Conservation (phyloP, 2,113 vertebrate genomes). For the Plectropomus leopardus region DNA sequence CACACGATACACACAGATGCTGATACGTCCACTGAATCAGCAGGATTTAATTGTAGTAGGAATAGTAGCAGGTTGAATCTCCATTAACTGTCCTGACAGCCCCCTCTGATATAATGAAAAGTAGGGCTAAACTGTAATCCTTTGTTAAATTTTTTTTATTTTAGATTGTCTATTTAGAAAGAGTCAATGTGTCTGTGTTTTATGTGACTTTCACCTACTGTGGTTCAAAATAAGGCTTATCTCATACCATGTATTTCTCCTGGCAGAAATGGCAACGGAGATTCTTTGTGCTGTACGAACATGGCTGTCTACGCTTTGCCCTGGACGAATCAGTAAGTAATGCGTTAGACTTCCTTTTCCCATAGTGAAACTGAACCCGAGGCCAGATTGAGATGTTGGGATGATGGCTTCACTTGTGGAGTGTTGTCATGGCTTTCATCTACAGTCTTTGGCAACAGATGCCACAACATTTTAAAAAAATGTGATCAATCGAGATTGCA, state of each 20-base stretch:
- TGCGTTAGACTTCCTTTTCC: background rate
- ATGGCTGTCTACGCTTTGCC: constrained; percentile 88
- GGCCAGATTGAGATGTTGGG: no score
- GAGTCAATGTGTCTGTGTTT: background rate
- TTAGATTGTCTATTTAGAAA: background rate
- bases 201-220: background rate
- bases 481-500: no score
- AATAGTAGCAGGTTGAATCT: background rate
- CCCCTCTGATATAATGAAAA: background rate
- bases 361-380: background rate
- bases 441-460: no score
- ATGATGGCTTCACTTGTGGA: no score
- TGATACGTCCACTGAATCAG: background rate
- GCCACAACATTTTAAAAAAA: no score
- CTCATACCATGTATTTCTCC: constrained; percentile 16
- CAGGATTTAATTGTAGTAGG: background rate
- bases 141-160: background rate
- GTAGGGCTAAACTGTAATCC: background rate
- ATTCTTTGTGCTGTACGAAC: constrained; percentile 89
- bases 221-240: background rate
- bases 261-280: constrained; percentile 88
- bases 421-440: no score
- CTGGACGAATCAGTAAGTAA: constrained; percentile 87
- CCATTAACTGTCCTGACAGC: background rate
- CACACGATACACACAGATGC: background rate